These are phyloP conservation scores for Ciona savignyi DNA, from an alignment of 23 tunicate genomes.

Conservation along the genomic window DNA sequence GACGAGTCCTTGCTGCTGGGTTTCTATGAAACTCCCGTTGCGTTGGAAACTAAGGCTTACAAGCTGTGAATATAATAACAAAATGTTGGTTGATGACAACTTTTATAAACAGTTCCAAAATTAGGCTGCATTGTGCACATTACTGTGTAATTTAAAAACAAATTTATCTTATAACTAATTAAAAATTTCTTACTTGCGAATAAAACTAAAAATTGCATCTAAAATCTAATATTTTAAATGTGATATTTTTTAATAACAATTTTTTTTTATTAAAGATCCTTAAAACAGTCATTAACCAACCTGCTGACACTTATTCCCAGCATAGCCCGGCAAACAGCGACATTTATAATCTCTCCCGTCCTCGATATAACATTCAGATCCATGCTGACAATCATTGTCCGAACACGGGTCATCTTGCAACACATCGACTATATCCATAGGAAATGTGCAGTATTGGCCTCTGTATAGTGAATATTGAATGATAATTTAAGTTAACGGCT, in stretches of 20 bases:
- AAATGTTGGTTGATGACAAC: too few relatives aligned
- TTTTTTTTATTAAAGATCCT: neutral
- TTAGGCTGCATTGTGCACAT: too few relatives aligned
- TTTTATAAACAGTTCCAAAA: too few relatives aligned
- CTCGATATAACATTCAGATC: slow-evolving; percentile 36
- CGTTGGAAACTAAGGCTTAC: slow-evolving; percentile 30
- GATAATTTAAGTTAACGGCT: too few relatives aligned
- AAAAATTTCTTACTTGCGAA: too few relatives aligned
- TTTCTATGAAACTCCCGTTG: slow-evolving; percentile 63
- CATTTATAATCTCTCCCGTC: slow-evolving; percentile 43
- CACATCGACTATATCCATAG: slow-evolving; percentile 18
- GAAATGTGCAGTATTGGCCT: slow-evolving; percentile 49
- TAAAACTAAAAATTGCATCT: too few relatives aligned
- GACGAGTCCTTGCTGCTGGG: neutral
- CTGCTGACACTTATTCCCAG: slow-evolving; percentile 50
- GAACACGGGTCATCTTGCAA: slow-evolving; percentile 82
- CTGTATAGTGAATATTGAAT: too few relatives aligned
- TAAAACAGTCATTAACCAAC: slow-evolving; percentile 17
- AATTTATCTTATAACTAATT: too few relatives aligned
- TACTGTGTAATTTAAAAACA: too few relatives aligned
- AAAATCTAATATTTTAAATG: too few relatives aligned
- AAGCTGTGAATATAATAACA: slow-evolving; percentile 41
- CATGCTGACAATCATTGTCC: slow-evolving; percentile 58
- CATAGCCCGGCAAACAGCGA: slow-evolving; percentile 63
- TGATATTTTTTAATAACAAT: neutral